These are phyloP conservation scores for Philhelius pedissequus DNA, from an alignment of 2,888 invertebrate species.

Conservation along the genomic window DNA sequence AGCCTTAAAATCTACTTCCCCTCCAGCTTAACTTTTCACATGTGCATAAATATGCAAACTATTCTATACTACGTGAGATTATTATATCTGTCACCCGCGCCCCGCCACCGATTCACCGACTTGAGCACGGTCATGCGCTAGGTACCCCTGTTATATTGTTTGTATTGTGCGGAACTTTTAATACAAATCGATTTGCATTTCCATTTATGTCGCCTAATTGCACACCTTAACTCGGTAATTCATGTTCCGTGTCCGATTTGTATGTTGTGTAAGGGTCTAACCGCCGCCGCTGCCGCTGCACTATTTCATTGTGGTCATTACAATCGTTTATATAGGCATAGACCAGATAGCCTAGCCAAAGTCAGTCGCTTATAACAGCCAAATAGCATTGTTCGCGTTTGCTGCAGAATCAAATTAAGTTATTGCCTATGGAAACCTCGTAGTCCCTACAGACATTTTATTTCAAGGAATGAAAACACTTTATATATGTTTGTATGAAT, in stretches of 20 bases:
- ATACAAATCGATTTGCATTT: conserved; percentile 63
- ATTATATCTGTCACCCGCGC: neutral
- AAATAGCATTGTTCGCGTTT: conserved; percentile 54
- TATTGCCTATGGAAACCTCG: conserved; percentile 52
- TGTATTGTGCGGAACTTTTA: neutral
- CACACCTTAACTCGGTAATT: conserved; percentile 65
- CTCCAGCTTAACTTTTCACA: too few species aligned
- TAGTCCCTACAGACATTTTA: neutral
- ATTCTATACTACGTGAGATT: too few species aligned
- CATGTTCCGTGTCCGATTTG: conserved; percentile 42
- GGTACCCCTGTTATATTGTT: neutral
- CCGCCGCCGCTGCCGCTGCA: too few species aligned
- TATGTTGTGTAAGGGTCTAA: conserved; percentile 24
- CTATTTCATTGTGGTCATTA: conserved; percentile 63
- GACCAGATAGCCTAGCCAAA: conserved; percentile 53
- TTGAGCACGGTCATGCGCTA: too few species aligned
- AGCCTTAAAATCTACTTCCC: too few species aligned
- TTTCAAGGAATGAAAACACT: neutral
- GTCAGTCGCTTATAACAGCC: conserved; percentile 24
- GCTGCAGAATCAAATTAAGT: conserved; percentile 61
- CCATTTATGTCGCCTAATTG: conserved; percentile 68
- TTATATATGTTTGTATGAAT: too few species aligned
- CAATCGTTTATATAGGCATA: conserved; percentile 63
- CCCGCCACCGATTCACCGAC: too few species aligned
- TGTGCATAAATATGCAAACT: too few species aligned